Base-by-base conservation (phyloP, 1,140 invertebrate genomes). In the Lepidurus apus region DNA sequence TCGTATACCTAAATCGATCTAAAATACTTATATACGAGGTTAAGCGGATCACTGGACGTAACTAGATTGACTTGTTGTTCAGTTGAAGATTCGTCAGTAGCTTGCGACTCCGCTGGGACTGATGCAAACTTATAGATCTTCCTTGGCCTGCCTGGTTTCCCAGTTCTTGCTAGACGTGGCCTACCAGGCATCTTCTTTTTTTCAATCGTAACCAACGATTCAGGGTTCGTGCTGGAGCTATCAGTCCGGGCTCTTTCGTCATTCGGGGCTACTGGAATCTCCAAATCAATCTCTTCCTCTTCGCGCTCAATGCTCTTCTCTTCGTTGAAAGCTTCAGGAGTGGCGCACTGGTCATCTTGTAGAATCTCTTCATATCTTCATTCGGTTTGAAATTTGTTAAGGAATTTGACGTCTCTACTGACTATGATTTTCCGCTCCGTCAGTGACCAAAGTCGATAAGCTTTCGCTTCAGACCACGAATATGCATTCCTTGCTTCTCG, bases 391-490 rank as follows among this genome's bases (percentile, higher is more conserved):
- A 42, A 9, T 76, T 43, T 76, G 42, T 75, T 21, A 24, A 43
- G 6, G 42, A 76, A 76, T 21, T 43, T 76, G 0, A 44, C 75
- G 7, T 76, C 75, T 24, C 75, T 76, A 1, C 42, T 43, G 1
- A 73, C 47, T 77, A 45, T 53, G 17, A 53, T 24, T 77, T 73
- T 73, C 0, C 53, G 26, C 4, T 17, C 42, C 7, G 1, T 3
- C 9, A 45, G 73, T 1, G 79, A 47, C 34, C 3, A 78, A 7
- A 81, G 42, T 42, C 80, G 34, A 43, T 75, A 81, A 1, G 45
- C 77, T 43, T 81, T 81, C 26, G 42, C 26, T 8, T 79, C 75
- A 17, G 21, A 9, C 0, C 10, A 83, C 78, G 74, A 82, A 83
- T 13, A 80, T n/a, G 7, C 73, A 42, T 65, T 44, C 45, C 17